Percentiles rank a stretch among this genome's conserved stretches.
These are phyloP conservation scores for Gallinago media DNA, from an alignment of 2,113 vertebrate genomes.

Conservation along the genomic window DNA sequence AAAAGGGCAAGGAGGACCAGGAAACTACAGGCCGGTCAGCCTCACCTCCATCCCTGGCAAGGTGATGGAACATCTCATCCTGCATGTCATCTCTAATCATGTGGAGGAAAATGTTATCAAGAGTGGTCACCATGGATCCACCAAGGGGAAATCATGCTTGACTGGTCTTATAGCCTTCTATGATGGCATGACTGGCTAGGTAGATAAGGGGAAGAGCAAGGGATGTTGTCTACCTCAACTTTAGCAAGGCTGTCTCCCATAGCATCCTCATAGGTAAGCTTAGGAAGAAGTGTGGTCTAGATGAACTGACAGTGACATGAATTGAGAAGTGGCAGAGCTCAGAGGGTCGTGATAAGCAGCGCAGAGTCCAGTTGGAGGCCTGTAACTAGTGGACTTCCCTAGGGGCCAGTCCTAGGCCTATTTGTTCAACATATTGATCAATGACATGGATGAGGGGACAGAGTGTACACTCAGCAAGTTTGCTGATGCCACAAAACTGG, in stretches of 20 bases:
- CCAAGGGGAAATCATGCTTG: not conserved
- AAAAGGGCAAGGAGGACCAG: not conserved
- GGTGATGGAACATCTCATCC: not conserved
- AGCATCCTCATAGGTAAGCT: not conserved
- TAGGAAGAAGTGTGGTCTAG: not conserved
- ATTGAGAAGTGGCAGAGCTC: not conserved
- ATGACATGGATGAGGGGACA: not conserved
- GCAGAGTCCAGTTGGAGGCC: not conserved
- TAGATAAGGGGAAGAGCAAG: not conserved
- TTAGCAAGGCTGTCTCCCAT: not conserved
- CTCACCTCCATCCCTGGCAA: not conserved
- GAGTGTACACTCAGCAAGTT: too few relatives aligned
- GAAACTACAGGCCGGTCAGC: not conserved
- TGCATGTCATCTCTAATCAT: not conserved
- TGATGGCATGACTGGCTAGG: not conserved
- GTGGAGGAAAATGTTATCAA: not conserved
- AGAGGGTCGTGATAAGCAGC: not conserved
- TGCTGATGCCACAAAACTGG: too few relatives aligned
- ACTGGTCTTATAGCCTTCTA: not conserved
- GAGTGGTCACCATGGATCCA: not conserved
- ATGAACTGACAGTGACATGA: not conserved
- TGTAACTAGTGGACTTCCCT: not conserved
- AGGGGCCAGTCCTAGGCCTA: not conserved
- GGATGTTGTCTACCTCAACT: not conserved
- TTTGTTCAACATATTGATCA: not conserved